Evolutionary conservation across 2,113 vertebrate species (phyloP).

Genomic region (Cavia porcellus): DNA sequence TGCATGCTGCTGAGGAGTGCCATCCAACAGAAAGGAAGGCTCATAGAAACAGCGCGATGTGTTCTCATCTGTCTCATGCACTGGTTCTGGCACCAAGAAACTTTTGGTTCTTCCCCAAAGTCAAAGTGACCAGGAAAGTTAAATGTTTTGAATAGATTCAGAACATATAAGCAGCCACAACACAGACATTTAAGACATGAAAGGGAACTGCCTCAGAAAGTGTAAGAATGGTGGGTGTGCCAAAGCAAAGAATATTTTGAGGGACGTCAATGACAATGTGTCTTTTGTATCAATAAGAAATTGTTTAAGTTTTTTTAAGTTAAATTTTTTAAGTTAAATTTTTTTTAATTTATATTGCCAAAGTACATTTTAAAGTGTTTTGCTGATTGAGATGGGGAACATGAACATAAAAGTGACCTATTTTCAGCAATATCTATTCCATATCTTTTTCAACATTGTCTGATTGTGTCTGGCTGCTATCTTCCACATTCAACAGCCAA

Average conservation of each 20-base stretch:
- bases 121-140: not conserved
- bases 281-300: not conserved
- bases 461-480: not conserved
- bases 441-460: not conserved
- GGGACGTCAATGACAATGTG: not conserved
- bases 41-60: not conserved
- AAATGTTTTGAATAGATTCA: not conserved
- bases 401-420: not conserved
- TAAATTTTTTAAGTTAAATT: no score
- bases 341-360: not conserved
- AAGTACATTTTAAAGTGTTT: conserved; percentile 12
- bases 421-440: not conserved
- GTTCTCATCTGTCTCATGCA: not conserved
- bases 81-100: not conserved
- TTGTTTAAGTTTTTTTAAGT: not conserved
- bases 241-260: not conserved
- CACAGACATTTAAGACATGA: not conserved
- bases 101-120: not conserved
- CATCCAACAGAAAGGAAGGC: not conserved
- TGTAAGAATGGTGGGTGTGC: not conserved
- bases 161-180: not conserved
- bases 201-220: not conserved
- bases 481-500: not conserved
- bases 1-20: not conserved
- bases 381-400: not conserved